Base-by-base conservation (phyloP, 2,888 invertebrate genomes). In the Eremobia ochroleuca region DNA sequence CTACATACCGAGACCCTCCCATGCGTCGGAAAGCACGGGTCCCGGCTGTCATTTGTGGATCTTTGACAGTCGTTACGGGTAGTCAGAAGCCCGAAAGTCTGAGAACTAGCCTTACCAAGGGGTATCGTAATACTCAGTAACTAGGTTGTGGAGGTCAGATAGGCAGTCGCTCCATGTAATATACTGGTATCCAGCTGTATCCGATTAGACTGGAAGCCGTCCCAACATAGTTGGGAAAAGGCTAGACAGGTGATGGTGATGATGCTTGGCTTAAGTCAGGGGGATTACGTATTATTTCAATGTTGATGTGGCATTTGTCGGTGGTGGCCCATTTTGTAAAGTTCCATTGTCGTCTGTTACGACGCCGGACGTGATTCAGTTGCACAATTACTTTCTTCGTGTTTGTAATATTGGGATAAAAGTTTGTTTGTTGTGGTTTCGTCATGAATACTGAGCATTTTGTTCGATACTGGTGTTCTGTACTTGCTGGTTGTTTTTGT, bases 321-420 rank as follows among this genome's bases (percentile, higher is more conserved):
- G 25, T 72, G 34, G 40, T 64, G 73, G 75, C 11, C 62, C 64
- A 73, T 85, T 82, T 73, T 85, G 61, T 68, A 46, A 76, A 87
- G 59, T 85, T 77, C 69, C 52, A n/a, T 67, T 46, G 43, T 59
- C 40, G 13, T 72, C 43, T 40, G 58, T 68, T 55, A 43, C 65
- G 59, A 68, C 28, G 58, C 15, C 15, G 69, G 11, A 87, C 88
- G 88, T 86, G 86, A 73, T 85, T 69, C 55, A 70, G 70, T 78
- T 86, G 49, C 82, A 58, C 61, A 85, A 85, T 78, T 69, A 87
- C 86, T 87, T 86, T 80, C 68, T 86, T 80, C 68, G 52, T 85
- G 76, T 82, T 87, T 65, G 64, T 73, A 82, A 83, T 86, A 85
- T 85, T 76, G 66, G 76, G 75, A 83, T 78, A 72, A 73, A 87